A percentile compares a stretch with the other conserved stretches of the same genome.
phyloP scores from a whole-genome alignment of 92 coral and sea anemone species.

The Phenganax subtilis region DNA sequence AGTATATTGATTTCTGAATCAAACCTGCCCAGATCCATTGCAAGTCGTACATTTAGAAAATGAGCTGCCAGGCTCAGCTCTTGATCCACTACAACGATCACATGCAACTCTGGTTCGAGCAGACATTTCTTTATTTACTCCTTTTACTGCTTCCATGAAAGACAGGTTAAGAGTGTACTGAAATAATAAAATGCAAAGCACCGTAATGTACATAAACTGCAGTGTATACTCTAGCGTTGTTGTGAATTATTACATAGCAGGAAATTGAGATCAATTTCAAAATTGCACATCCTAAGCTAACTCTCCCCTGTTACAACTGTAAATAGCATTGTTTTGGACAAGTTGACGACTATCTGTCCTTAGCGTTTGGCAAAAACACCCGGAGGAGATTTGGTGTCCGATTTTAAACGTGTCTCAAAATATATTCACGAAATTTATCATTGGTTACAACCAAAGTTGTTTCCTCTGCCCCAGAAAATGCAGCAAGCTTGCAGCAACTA shows the following conservation, averaged over 20 bases:
- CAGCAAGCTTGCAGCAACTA: neutral
- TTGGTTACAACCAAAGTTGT: neutral
- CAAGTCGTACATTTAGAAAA: constrained; percentile 75
- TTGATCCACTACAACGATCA: constrained; percentile 79
- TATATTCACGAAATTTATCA: neutral
- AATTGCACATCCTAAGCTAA: no score
- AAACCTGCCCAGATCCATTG: constrained; percentile 94
- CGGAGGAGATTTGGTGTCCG: no score
- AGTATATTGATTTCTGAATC: neutral
- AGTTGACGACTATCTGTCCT: neutral
- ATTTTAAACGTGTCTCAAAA: no score
- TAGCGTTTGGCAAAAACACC: no score
- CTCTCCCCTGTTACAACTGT: neutral
- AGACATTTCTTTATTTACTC: constrained; percentile 84
- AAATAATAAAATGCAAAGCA: neutral
- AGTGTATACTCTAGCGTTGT: neutral
- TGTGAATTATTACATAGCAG: neutral
- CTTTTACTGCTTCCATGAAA: constrained; percentile 97
- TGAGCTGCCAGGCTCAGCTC: constrained; percentile 96
- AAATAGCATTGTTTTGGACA: neutral
- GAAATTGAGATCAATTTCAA: no score
- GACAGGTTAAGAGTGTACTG: constrained; percentile 87
- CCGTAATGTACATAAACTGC: neutral
- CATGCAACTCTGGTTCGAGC: constrained; percentile 71
- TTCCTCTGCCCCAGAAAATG: neutral